Base-by-base conservation (phyloP, 2,888 invertebrate genomes). In the Eledone cirrhosa region DNA sequence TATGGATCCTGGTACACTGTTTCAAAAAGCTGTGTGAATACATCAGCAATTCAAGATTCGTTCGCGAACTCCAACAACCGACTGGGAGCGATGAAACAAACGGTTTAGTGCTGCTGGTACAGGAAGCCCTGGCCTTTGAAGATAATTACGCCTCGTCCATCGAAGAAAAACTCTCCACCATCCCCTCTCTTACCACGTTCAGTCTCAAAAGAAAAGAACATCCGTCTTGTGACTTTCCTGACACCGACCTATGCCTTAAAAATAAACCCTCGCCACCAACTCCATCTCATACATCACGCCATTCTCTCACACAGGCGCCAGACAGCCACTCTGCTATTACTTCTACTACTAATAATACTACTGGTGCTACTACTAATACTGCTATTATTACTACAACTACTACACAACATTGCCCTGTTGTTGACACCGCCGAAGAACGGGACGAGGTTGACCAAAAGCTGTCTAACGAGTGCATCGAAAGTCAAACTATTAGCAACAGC, bases 21-120 rank as follows among this genome's bases (percentile, higher is more conserved):
- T 97, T 96, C 89, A 95, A 95, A 91, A 95, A 95, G 88, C 92
- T 97, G 81, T 97, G 97, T 92, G 94, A 94, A 88, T 95, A 95
- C 91, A 93, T 97, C 86, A 93, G 94, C n/a, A 80, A 80, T 53
- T 86, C 87, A 2, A 81, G 82, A 13, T 82, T 88, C 27, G 86
- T 86, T 8, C 65, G 77, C 22, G 83, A 84, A 33, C 80, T 88
- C 41, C 72, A 65, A 48, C 80, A 80, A 72, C 72, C 69, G 31
- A 77, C 76, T n/a, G 53, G 82, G 3, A 88, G 87, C 78, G 87
- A 87, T 24, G 86, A 86, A 78, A 85, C 84, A 13, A 86, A 86
- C 76, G 84, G 80, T 47, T 78, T 88, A n/a, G 80, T 85, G 29
- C 80, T 82, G 27, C 85, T 89, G n/a, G 80, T 89, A 27, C 84